phyloP scores from a whole-genome alignment of 2,888 invertebrate species.

The Oasisia sp. region DNA sequence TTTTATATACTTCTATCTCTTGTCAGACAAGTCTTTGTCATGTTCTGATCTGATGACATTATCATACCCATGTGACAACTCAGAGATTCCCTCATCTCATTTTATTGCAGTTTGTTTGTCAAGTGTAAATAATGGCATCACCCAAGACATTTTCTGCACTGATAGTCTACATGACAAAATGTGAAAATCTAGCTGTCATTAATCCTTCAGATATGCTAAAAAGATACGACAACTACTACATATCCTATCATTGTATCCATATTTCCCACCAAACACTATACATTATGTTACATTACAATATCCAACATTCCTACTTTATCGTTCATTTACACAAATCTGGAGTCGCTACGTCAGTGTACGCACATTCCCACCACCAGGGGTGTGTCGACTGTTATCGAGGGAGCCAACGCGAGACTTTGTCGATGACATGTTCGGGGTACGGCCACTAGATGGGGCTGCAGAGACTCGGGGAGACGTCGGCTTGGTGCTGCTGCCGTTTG shows the following conservation, averaged over 20 bases:
- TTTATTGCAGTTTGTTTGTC: no score
- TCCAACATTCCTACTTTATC: neutral
- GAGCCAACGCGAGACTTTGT: conserved; percentile 38
- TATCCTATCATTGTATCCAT: neutral
- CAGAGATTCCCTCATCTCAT: no score
- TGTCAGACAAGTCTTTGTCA: no score
- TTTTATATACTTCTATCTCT: no score
- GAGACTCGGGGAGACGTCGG: neutral
- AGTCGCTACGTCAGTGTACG: conserved; percentile 24
- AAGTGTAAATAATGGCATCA: no score
- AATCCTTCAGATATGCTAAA: no score
- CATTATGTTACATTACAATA: neutral
- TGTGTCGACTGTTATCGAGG: conserved; percentile 39
- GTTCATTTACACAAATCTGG: neutral
- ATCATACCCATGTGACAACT: no score
- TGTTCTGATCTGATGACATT: no score
- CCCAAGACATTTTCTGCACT: no score
- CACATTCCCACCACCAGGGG: conserved; percentile 41
- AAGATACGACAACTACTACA: no score
- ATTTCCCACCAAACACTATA: neutral
- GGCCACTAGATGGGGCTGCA: neutral
- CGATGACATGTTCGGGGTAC: neutral
- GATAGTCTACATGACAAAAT: no score
- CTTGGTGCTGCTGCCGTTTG: neutral
- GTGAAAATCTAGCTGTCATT: no score